These are phyloP conservation scores for Hystrix cristata DNA, from an alignment of 2,113 vertebrate species.

Conservation along the genomic window DNA sequence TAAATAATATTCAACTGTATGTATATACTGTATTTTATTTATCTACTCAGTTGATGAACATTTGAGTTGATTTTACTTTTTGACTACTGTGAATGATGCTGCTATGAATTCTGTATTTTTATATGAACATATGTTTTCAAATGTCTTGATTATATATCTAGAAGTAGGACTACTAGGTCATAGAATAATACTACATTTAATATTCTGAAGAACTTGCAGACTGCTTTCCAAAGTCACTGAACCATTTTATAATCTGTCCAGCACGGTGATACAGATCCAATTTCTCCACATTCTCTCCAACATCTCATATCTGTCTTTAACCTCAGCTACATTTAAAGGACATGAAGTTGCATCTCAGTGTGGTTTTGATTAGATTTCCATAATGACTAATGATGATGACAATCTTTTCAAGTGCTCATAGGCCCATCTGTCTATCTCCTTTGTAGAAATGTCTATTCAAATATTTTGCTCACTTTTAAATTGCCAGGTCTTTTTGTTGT, in stretches of 20 bases:
- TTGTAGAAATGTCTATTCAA: background rate
- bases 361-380: background rate
- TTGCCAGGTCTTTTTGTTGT: background rate
- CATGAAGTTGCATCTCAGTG: background rate
- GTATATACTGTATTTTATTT: background rate
- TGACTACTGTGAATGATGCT: background rate
- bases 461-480: background rate
- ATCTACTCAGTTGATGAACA: background rate
- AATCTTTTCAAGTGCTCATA: background rate
- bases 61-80: background rate
- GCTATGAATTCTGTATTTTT: background rate
- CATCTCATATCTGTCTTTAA: background rate
- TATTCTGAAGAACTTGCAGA: background rate
- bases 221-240: background rate
- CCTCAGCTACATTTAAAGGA: background rate
- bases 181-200: background rate
- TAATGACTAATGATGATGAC: background rate
- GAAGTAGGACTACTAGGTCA: background rate
- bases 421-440: background rate
- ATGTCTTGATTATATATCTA: background rate
- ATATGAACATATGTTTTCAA: background rate
- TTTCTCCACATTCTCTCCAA: background rate
- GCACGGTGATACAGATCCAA: background rate
- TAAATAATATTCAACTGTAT: background rate
- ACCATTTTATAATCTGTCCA: background rate